A percentile compares a stretch with the other conserved stretches of the same genome.
Conservation (phyloP, 2,888 invertebrate genomes). For the Phragmatobia fuliginosa region DNA sequence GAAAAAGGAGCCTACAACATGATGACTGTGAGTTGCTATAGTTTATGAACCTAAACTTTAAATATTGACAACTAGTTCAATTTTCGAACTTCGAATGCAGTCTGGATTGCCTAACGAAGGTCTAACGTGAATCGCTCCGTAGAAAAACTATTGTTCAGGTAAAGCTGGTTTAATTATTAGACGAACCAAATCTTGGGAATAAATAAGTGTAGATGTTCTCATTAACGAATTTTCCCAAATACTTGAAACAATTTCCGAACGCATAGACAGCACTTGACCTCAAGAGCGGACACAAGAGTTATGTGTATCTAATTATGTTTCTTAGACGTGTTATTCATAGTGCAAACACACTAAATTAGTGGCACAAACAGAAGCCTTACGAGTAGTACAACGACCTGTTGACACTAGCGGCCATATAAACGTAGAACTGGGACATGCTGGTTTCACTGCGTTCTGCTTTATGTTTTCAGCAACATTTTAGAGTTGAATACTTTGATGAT, state of each 20-base stretch:
- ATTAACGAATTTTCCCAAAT: not conserved
- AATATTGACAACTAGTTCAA: no score
- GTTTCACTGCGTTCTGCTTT: conserved; percentile 4
- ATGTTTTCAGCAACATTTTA: not conserved
- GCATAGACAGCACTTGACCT: not conserved
- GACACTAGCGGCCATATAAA: conserved; percentile 37
- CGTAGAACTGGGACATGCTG: conserved; percentile 34
- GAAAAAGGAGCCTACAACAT: no score
- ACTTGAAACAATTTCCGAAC: not conserved
- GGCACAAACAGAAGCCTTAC: conserved; percentile 46
- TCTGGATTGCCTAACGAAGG: no score
- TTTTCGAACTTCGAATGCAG: no score
- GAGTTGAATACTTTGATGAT: not conserved
- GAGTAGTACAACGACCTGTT: conserved; percentile 45
- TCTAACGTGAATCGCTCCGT: no score
- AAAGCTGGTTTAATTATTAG: no score
- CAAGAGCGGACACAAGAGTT: not conserved
- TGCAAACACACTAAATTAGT: conserved; percentile 21
- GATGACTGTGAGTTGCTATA: no score
- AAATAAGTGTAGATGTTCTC: no score
- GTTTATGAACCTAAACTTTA: no score
- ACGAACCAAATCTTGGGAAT: no score
- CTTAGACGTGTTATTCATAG: conserved; percentile 27
- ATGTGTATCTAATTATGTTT: conserved; percentile 6
- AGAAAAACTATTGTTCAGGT: no score